These are phyloP conservation scores for Cyclura pinguis DNA, from an alignment of 2,797 vertebrate genomes.

Conservation along the genomic window DNA sequence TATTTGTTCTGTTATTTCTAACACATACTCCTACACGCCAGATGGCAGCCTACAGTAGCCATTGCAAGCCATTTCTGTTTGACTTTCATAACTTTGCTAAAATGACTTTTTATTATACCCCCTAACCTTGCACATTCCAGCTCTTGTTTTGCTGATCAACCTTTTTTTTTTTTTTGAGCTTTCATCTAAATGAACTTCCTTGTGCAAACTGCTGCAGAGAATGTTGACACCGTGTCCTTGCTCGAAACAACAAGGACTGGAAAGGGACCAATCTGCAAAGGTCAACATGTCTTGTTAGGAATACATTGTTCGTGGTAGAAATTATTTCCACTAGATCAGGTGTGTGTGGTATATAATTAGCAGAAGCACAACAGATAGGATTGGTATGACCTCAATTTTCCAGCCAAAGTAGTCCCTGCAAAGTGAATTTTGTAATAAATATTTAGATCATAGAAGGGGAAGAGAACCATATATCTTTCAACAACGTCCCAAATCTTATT, in stretches of 20 bases:
- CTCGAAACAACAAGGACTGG: slow-evolving; percentile 63
- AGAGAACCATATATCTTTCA: slow-evolving; percentile 32
- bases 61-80: not conserved
- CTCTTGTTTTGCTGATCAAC: slow-evolving; percentile 23
- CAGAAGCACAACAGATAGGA: slow-evolving; percentile 57
- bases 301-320: slow-evolving; percentile 63
- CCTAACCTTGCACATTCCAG: not conserved
- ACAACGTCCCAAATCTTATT: not conserved
- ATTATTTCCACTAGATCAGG: slow-evolving; percentile 78
- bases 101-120: not conserved
- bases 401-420: slow-evolving; percentile 41
- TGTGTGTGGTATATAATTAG: slow-evolving; percentile 71
- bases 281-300: slow-evolving; percentile 68
- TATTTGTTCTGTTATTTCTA: slow-evolving; percentile 20
- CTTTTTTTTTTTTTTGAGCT: not conserved
- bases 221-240: slow-evolving; percentile 41
- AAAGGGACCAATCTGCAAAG: slow-evolving; percentile 70
- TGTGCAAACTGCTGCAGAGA: slow-evolving; percentile 13
- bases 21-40: slow-evolving; percentile 32
- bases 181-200: slow-evolving; percentile 20
- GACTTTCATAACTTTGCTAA: slow-evolving; percentile 28
- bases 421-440: slow-evolving; percentile 43
- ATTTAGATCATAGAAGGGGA: slow-evolving; percentile 12
- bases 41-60: slow-evolving; percentile 32
- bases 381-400: slow-evolving; percentile 52